Evolutionary conservation across 2,797 vertebrate genomes (phyloP).

Genomic region (Sebastes itinus): DNA sequence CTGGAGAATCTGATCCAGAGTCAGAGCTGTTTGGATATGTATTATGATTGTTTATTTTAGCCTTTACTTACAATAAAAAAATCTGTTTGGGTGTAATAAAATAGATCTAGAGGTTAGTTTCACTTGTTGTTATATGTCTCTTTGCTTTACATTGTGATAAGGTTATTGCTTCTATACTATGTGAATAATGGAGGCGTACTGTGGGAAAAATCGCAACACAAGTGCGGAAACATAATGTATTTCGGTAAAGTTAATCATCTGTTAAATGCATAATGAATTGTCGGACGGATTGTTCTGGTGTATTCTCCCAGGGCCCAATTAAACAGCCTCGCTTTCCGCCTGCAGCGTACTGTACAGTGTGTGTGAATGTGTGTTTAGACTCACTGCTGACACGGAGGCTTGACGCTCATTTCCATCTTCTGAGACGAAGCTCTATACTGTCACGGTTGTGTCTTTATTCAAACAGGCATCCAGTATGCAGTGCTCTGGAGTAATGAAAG

Average conservation of each 20-base stretch:
- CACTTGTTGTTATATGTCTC: not conserved
- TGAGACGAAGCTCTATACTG: constrained; percentile 17
- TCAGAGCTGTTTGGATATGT: not conserved
- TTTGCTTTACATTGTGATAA: constrained; percentile 1
- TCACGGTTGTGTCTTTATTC: constrained; percentile 25
- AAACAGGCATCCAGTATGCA: constrained; percentile 12
- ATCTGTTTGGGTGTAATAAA: not conserved
- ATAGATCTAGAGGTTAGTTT: not conserved
- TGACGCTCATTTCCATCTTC: constrained; percentile 62
- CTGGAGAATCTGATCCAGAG: not conserved
- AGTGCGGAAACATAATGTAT: constrained; percentile 52
- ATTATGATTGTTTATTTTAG: not conserved
- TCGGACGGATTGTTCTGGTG: constrained; percentile 71
- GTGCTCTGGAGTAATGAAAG: not conserved
- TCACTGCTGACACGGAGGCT: constrained; percentile 48
- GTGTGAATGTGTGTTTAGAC: constrained; percentile 54
- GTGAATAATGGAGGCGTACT: constrained; percentile 3
- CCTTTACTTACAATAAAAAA: not conserved
- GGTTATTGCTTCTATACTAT: not conserved
- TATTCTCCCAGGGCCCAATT: constrained; percentile 84
- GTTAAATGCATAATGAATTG: constrained; percentile 80
- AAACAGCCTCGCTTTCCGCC: constrained; percentile 65
- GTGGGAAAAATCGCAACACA: constrained; percentile 1
- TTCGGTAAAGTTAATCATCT: constrained; percentile 73
- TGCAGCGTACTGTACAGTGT: constrained; percentile 35